Conservation (phyloP, 2,797 vertebrate species). For the Anguilla anguilla region DNA sequence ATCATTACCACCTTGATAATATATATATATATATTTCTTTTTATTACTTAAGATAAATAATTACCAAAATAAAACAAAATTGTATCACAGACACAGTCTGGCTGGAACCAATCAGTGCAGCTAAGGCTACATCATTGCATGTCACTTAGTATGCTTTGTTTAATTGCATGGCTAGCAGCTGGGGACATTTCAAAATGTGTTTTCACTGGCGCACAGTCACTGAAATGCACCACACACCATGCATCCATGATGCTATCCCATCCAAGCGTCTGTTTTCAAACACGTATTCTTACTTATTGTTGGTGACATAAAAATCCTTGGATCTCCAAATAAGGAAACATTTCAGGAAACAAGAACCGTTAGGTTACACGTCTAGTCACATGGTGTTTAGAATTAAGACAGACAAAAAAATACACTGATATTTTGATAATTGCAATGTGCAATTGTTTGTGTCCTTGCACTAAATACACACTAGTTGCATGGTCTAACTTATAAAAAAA, state of each 20-base stretch:
- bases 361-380: too few species aligned
- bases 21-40: neutral
- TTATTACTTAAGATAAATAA: neutral
- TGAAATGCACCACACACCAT: neutral
- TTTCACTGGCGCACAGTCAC: neutral
- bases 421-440: too few species aligned
- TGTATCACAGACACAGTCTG: neutral
- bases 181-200: neutral
- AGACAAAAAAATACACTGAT: too few species aligned
- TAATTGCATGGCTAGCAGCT: neutral
- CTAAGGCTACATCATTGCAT: neutral
- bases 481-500: too few species aligned
- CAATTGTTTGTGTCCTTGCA: too few species aligned
- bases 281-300: too few species aligned
- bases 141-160: neutral
- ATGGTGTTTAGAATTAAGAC: too few species aligned
- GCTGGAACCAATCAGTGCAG: neutral
- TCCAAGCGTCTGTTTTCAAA: neutral
- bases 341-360: too few species aligned
- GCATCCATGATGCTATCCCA: neutral
- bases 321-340: too few species aligned
- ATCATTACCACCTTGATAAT: neutral
- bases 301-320: too few species aligned
- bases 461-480: too few species aligned
- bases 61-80: neutral